Evolutionary conservation across 2,888 invertebrate genomes (phyloP), one percentile per base, ranked within the genome.

Genomic region (Tipula confusa): DNA sequence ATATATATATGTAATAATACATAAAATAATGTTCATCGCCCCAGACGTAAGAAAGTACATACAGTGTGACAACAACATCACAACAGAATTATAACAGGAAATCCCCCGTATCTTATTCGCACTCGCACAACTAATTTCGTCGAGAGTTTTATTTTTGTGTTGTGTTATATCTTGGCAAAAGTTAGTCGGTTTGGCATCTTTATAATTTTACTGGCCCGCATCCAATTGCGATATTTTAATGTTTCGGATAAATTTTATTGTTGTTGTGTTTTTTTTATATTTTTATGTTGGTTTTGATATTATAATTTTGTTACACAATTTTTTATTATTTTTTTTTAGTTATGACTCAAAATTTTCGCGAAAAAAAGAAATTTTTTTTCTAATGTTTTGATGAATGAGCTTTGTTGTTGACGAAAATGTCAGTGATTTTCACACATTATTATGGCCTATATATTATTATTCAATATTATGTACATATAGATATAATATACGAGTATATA

Each of bases 11-110:
- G n/a, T n/a, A n/a, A n/a, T n/a, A 64, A 64, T 9, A 64, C 24
- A 24, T 64, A 64, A n/a, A n/a, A 64, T 64, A 64, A 64, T 64
- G 64, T 11, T 64, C 64, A 64, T 64, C 64, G 24, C 64, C 64
- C n/a, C 64, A 64, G 64, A 64, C 64, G 64, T 64, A 64, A 64
- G 64, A n/a, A n/a, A n/a, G n/a, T n/a, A n/a, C n/a, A n/a, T 64
- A 64, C 64, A 64, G 64, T 64, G 64, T 64, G 24, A 64, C 64
- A 64, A 64, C 64, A 64, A 64, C 64, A 64, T n/a, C n/a, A n/a
- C 6, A 33, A 33, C 9, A 64, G 9, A 64, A 64, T 64, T 64
- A 64, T 9, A 64, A 64, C 64, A 64, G 64, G 64, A 64, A 64
- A 64, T 64, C 64, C 64, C 64, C 64, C 64, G 64, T 64, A 64